phyloP scores from a whole-genome alignment of 2,888 invertebrate species.

The Macropis europaea region DNA sequence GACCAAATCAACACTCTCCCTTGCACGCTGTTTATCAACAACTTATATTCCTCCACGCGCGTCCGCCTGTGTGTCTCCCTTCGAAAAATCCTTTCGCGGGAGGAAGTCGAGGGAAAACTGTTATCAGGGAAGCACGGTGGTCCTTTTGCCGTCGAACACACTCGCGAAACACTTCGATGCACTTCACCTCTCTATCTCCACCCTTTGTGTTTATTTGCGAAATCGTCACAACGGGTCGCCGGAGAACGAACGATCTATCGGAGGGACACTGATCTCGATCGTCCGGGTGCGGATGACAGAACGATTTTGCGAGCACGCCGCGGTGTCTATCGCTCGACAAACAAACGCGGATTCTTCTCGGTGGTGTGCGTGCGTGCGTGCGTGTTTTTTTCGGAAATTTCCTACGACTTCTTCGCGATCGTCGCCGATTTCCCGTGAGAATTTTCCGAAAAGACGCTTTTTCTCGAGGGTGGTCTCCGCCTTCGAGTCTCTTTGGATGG shows the following conservation, averaged over 20 bases:
- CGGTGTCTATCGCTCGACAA: constrained; percentile 14
- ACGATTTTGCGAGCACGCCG: constrained; percentile 22
- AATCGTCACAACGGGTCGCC: not conserved
- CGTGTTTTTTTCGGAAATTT: not conserved
- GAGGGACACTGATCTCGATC: not conserved
- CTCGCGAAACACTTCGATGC: constrained; percentile 37
- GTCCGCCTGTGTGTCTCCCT: no score
- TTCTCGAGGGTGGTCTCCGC: constrained; percentile 59
- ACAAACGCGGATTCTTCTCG: no score
- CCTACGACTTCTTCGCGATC: not conserved
- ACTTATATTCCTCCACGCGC: no score
- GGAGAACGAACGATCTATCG: not conserved
- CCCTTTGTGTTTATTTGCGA: constrained; percentile 15
- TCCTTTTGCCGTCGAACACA: constrained; percentile 1
- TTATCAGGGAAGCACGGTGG: constrained; percentile 14
- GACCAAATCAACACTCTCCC: constrained; percentile 35
- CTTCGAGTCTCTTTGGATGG: constrained; percentile 70
- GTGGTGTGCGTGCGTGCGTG: no score
- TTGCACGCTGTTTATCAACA: constrained; percentile 31
- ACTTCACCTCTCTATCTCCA: constrained; percentile 24
- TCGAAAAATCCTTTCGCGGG: not conserved
- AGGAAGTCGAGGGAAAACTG: not conserved
- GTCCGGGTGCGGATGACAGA: not conserved
- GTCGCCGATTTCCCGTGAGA: no score
- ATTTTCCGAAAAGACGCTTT: constrained; percentile 46